Base-by-base conservation (phyloP, 2,888 invertebrate genomes). In the Hirtodrosophila trivittata region DNA sequence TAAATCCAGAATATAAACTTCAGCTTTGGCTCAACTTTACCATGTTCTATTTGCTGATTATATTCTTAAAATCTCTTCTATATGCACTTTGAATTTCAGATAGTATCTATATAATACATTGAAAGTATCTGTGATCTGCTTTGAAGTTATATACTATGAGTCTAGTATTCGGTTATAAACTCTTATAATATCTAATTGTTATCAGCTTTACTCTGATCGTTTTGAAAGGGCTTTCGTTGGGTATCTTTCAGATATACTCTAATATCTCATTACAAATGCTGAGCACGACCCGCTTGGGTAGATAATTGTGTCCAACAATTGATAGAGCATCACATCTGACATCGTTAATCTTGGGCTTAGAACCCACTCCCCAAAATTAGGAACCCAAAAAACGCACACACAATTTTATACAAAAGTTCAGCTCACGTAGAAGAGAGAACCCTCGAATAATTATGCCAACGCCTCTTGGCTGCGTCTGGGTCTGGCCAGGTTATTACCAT, bases 331-430 rank as follows among this genome's bases (percentile, higher is more conserved):
- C 67, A 52, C 50, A 60, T 10, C 46, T 73, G 75, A 70, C 76
- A 81, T 81, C 81, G 76, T 81, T 77, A 81, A 78, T 78, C 78
- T 81, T 71, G 26, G 21, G 63, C 63, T 71, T 42, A 63, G 57
- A 77, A 18, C 50, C 52, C 52, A 55, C 64, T 57, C 50, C 50
- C 35, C 10, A 45, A 60, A 65, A 66, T 62, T 52, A 47, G 57
- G 52, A 52, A 30, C 28, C 30, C 41, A 65, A 76, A 43, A 52
- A 45, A 50, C 30, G 42, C 39, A 37, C 52, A 54, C 38, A 41
- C 55, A 6, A 25, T 3, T 25, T 65, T 76, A n/a, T n/a, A n/a
- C 54, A 54, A 58, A 65, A 63, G 57, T 73, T 75, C 67, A 77
- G 43, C 78, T 76, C 78, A 81, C 82, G 81, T 81, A 59, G 51